A percentile compares a stretch with the other conserved stretches of the same genome.
Evolutionary conservation across 1,140 invertebrate species (phyloP).

Genomic region (Drosophila seguyi): DNA sequence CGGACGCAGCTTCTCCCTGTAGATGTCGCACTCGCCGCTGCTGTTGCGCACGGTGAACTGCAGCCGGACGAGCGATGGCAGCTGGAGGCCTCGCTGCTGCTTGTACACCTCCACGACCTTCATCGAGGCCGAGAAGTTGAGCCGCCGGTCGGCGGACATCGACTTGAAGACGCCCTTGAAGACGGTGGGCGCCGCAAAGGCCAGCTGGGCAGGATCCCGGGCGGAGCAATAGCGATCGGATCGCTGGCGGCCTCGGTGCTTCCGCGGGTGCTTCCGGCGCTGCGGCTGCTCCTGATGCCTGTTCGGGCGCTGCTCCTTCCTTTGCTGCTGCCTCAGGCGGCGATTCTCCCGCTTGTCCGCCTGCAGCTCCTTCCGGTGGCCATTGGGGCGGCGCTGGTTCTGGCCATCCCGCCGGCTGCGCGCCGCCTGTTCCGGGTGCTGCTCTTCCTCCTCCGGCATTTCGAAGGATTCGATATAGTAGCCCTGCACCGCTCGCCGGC

Average conservation of each 20-base stretch:
- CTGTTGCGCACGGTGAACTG: conserved; percentile 76
- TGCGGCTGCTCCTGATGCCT: conserved; percentile 40
- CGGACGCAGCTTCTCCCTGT: conserved; percentile 67
- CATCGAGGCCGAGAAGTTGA: conserved; percentile 89
- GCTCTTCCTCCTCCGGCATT: conserved; percentile 52
- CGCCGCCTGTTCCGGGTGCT: conserved; percentile 58
- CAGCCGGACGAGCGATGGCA: conserved; percentile 82
- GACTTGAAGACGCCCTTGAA: conserved; percentile 89
- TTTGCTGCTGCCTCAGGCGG: conserved; percentile 51
- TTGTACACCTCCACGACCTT: conserved; percentile 88
- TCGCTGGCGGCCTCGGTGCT: conserved; percentile 62
- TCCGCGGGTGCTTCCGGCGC: conserved; percentile 57
- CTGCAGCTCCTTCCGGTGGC: conserved; percentile 54
- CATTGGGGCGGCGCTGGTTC: conserved; percentile 31
- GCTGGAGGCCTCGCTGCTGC: conserved; percentile 86
- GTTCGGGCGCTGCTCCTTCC: conserved; percentile 37
- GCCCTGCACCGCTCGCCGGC: conserved; percentile 33
- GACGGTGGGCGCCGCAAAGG: conserved; percentile 88
- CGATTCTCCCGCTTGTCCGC: conserved; percentile 40
- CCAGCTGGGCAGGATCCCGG: conserved; percentile 87
- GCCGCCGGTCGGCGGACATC: conserved; percentile 86
- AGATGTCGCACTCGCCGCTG: conserved; percentile 84
- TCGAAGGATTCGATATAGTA: conserved; percentile 77
- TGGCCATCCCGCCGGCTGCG: conserved; percentile 73
- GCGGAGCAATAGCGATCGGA: conserved; percentile 87